phyloP scores from a whole-genome alignment of 2,113 vertebrate genomes.

The Arenaria interpres region DNA sequence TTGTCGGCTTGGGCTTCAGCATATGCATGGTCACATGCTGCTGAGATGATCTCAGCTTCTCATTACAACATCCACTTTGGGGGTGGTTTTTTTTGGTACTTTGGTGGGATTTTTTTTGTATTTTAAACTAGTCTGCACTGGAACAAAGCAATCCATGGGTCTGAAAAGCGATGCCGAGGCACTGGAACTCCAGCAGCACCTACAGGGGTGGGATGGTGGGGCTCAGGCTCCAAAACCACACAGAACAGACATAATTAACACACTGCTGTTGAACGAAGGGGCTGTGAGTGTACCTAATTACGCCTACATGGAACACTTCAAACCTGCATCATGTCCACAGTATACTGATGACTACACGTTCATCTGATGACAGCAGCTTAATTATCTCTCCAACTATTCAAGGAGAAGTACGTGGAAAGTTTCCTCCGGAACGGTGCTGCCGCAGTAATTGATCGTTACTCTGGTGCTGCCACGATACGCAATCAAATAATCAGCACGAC shows the following conservation, averaged over 20 bases:
- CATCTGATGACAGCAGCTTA: background rate
- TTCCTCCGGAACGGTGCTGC: background rate
- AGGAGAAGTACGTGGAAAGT: background rate
- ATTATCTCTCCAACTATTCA: background rate
- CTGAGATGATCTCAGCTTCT: background rate
- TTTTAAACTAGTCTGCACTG: background rate
- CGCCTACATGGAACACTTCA: background rate
- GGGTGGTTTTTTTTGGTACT: too few species aligned
- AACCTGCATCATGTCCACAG: background rate
- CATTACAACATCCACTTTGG: background rate
- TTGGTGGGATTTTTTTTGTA: background rate
- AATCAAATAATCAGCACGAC: background rate
- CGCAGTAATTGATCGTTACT: background rate
- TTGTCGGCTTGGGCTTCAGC: background rate
- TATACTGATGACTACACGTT: background rate
- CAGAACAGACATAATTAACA: background rate
- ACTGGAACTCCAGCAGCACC: background rate
- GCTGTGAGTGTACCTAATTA: background rate
- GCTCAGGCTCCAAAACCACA: background rate
- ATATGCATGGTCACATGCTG: background rate
- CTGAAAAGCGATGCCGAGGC: rapidly evolving
- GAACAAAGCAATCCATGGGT: rapidly evolving
- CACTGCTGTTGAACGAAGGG: background rate
- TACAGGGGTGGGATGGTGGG: rapidly evolving
- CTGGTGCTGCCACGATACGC: background rate